phyloP scores from a whole-genome alignment of 2,113 vertebrate genomes.

The Apodemus speciosus region DNA sequence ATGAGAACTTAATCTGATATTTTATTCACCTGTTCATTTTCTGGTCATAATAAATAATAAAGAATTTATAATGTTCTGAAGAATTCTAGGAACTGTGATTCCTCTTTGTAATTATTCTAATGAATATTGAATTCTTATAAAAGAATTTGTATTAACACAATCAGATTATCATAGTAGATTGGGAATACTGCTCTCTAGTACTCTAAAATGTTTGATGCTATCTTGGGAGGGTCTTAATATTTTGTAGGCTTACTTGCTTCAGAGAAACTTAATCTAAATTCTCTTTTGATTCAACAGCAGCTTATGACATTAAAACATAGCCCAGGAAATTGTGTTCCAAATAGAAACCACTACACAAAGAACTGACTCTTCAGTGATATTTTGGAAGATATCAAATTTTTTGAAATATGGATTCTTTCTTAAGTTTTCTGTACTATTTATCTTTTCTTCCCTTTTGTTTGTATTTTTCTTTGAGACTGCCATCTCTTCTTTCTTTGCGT shows the following conservation, averaged over 20 bases:
- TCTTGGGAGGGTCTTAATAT: background rate
- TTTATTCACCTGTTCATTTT: conserved; percentile 59
- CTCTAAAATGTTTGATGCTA: background rate
- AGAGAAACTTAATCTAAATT: background rate
- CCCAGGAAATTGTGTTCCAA: background rate
- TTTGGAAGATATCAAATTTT: background rate
- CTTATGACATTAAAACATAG: background rate
- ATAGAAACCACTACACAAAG: background rate
- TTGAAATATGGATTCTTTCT: background rate
- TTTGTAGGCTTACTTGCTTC: background rate
- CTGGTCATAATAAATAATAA: conserved; percentile 63
- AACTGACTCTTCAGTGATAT: background rate
- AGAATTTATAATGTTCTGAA: background rate
- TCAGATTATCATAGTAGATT: background rate
- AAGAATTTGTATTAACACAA: conserved; percentile 65
- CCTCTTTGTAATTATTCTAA: conserved; percentile 56
- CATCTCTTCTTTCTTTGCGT: background rate
- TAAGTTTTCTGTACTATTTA: background rate
- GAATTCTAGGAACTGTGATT: background rate
- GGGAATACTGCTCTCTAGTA: background rate
- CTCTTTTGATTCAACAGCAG: background rate
- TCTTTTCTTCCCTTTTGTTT: background rate
- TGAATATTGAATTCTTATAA: conserved; percentile 58
- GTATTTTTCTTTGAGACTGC: background rate
- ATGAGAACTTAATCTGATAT: conserved; percentile 42